Conservation (phyloP, 1,140 invertebrate genomes). For the Drosophila yakuba region DNA sequence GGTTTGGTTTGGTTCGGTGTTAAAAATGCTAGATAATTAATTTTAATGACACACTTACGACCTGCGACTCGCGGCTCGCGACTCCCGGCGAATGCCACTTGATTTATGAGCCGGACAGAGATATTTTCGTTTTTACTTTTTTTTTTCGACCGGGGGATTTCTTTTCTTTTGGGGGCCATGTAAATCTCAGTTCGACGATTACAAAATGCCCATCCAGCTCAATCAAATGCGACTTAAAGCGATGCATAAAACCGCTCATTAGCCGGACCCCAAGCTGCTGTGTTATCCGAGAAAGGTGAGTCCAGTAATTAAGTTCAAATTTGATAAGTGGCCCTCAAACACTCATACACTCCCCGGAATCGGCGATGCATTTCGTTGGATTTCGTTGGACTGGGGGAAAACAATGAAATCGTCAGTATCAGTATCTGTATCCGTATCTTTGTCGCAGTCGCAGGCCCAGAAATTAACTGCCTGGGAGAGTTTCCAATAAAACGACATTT, state of each 20-base stretch:
- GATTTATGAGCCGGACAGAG: constrained; percentile 56
- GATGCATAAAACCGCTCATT: constrained; percentile 78
- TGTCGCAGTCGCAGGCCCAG: constrained; percentile 10
- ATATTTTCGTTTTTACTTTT: constrained; percentile 22
- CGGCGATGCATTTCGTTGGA: neutral
- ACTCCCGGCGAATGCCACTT: constrained; percentile 70
- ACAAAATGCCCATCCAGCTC: constrained; percentile 61
- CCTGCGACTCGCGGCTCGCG: constrained; percentile 39
- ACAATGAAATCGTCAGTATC: constrained; percentile 61
- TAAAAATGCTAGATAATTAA: constrained; percentile 79
- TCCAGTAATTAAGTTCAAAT: constrained; percentile 73
- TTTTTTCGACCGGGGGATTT: neutral
- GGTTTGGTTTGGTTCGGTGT: constrained; percentile 50
- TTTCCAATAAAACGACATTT: constrained; percentile 35
- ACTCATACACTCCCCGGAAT: constrained; percentile 1
- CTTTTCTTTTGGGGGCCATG: constrained; percentile 25
- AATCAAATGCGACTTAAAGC: constrained; percentile 60
- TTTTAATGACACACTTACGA: constrained; percentile 76
- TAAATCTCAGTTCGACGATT: constrained; percentile 59
- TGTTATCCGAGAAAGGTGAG: constrained; percentile 61
- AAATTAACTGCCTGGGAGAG: constrained; percentile 46
- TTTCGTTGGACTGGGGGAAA: neutral
- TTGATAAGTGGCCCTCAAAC: constrained; percentile 68
- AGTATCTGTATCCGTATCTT: constrained; percentile 19
- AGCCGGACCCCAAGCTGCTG: constrained; percentile 37